Conservation (phyloP, 2,113 vertebrate species). For the Cryptomyrus ogoouensis region DNA sequence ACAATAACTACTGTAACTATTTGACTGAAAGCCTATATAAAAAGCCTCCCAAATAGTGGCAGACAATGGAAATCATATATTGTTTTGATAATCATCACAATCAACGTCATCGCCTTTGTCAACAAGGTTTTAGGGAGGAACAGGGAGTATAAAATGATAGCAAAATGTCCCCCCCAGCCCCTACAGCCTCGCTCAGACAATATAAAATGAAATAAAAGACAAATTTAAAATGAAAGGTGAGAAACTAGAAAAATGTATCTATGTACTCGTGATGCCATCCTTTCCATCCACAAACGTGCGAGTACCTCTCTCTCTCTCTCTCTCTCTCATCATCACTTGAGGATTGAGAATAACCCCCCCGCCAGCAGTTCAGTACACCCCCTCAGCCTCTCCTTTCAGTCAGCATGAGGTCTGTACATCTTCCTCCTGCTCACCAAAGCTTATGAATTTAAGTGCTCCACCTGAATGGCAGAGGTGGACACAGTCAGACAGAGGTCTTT, state of each 20-base stretch:
- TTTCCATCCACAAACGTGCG: background rate
- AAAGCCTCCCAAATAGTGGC: constrained; percentile 60
- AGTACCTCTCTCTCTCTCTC: background rate
- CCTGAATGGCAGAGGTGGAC: constrained; percentile 80
- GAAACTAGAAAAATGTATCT: constrained; percentile 48
- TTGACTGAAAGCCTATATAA: constrained; percentile 55
- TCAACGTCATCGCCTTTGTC: constrained; percentile 28
- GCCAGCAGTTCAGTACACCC: background rate
- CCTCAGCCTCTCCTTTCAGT: background rate
- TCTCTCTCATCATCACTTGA: background rate
- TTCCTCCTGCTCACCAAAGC: constrained; percentile 25
- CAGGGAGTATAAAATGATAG: constrained; percentile 33
- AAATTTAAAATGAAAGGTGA: constrained; percentile 48
- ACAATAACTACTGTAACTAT: constrained; percentile 56
- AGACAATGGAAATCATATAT: constrained; percentile 50
- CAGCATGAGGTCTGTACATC: background rate
- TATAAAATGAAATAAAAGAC: constrained; percentile 61
- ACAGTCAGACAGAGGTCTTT: constrained; percentile 98
- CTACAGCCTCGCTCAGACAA: constrained; percentile 31
- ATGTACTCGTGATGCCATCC: constrained; percentile 43
- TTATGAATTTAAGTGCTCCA: constrained; percentile 71
- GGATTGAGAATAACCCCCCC: background rate
- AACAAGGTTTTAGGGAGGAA: constrained; percentile 20
- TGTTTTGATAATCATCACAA: constrained; percentile 37
- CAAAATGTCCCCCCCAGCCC: constrained; percentile 17